Evolutionary conservation across 2,888 invertebrate genomes (phyloP).

Genomic region (Lamproptera curius): DNA sequence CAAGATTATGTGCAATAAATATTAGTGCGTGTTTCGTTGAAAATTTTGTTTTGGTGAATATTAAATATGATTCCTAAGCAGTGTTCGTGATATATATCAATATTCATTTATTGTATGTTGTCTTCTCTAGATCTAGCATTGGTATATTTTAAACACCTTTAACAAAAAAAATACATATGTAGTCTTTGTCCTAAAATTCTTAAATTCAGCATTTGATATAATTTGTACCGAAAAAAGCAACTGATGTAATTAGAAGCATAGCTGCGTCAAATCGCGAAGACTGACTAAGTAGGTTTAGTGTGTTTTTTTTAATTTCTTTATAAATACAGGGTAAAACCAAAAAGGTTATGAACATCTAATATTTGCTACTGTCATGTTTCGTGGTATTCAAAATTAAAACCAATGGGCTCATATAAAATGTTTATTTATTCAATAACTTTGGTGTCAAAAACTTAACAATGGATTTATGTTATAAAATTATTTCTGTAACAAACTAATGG

Average conservation of each 20-base stretch:
- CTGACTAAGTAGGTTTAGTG: not conserved
- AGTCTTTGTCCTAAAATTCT: too few relatives aligned
- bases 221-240: not conserved
- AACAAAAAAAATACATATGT: too few relatives aligned
- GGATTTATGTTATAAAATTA: constrained; percentile 8
- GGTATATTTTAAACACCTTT: not conserved
- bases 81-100: too few relatives aligned
- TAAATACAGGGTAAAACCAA: constrained; percentile 10
- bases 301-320: not conserved
- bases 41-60: too few relatives aligned
- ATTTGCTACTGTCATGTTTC: not conserved
- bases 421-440: not conserved
- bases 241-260: not conserved
- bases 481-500: constrained; percentile 12
- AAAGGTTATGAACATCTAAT: not conserved
- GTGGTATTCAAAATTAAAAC: not conserved
- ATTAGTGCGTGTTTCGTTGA: too few relatives aligned
- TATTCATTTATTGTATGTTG: too few relatives aligned
- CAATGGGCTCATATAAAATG: not conserved
- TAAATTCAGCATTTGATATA: not conserved
- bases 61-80: too few relatives aligned
- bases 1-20: too few relatives aligned
- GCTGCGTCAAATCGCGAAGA: constrained; percentile 4
- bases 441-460: not conserved
- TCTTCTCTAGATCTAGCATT: not conserved